Percentiles rank a stretch among this genome's conserved stretches.
Conservation (phyloP, 1,140 invertebrate species). For the Manduca sexta region DNA sequence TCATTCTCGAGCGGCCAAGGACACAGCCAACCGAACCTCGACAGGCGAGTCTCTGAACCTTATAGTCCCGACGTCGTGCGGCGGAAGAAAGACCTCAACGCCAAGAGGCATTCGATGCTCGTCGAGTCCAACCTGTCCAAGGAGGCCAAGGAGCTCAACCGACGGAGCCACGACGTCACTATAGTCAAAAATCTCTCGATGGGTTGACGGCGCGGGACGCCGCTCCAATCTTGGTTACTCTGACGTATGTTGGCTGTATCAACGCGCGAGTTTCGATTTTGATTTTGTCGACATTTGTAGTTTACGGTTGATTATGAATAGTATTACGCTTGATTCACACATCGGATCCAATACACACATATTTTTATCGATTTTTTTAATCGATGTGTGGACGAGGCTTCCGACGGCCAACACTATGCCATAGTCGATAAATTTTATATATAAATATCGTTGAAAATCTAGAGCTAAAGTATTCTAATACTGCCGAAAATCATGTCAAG, state of each 20-base stretch:
- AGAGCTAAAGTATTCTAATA: neutral
- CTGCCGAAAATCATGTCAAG: constrained; percentile 3
- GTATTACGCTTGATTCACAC: too few species aligned
- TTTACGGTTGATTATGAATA: too few species aligned
- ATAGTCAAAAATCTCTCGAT: constrained; percentile 63
- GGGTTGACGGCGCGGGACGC: constrained; percentile 47
- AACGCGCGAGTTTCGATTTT: neutral
- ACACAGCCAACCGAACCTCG: constrained; percentile 34
- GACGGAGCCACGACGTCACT: constrained; percentile 58
- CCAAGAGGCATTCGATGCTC: constrained; percentile 63
- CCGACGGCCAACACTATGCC: too few species aligned
- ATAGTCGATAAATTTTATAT: neutral
- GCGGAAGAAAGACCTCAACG: constrained; percentile 51
- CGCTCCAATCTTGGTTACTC: neutral
- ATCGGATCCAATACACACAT: too few species aligned
- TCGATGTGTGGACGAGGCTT: too few species aligned
- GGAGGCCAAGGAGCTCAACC: constrained; percentile 50
- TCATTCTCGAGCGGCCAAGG: constrained; percentile 36
- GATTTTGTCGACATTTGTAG: too few species aligned
- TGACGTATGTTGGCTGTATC: neutral
- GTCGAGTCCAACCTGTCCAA: constrained; percentile 51
- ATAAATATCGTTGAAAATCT: neutral
- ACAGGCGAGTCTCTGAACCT: constrained; percentile 60
- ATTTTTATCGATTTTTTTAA: too few species aligned
- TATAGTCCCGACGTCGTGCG: constrained; percentile 53